These are phyloP conservation scores for Hylia prasina DNA, from an alignment of 2,113 vertebrate species.

Conservation along the genomic window DNA sequence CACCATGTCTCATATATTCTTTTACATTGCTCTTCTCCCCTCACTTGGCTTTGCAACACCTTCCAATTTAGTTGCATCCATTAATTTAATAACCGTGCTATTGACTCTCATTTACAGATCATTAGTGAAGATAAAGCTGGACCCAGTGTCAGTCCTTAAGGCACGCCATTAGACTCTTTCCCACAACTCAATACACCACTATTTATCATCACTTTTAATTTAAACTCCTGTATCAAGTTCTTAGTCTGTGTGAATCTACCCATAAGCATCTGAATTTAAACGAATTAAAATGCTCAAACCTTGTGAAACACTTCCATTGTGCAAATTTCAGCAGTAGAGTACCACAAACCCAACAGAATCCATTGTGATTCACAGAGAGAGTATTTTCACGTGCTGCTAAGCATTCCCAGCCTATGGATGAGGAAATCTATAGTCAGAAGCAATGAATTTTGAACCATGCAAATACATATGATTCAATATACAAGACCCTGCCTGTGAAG, in stretches of 20 bases:
- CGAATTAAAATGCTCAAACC: not conserved
- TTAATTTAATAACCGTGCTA: constrained; percentile 50
- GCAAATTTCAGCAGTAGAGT: not conserved
- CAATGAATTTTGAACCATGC: not conserved
- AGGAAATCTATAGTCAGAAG: not conserved
- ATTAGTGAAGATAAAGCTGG: constrained; percentile 24
- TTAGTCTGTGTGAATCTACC: not conserved
- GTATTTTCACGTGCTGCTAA: not conserved
- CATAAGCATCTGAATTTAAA: not conserved
- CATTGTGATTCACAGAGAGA: not conserved
- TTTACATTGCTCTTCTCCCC: not conserved
- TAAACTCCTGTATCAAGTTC: not conserved
- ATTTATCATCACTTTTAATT: constrained; percentile 50
- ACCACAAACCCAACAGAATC: not conserved
- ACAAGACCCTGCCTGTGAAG: not conserved
- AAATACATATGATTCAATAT: not conserved
- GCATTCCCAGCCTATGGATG: not conserved
- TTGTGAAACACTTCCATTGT: not conserved
- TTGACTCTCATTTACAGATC: constrained; percentile 45
- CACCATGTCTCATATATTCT: not conserved
- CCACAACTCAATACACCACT: not conserved
- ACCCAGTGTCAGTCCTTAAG: not conserved
- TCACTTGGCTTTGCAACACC: not conserved
- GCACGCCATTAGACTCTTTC: not conserved
- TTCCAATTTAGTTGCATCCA: constrained; percentile 27